Evolutionary conservation across 2,888 invertebrate genomes (phyloP), one percentile per base, ranked within the genome.

Genomic region (Platerodrilus igneus): DNA sequence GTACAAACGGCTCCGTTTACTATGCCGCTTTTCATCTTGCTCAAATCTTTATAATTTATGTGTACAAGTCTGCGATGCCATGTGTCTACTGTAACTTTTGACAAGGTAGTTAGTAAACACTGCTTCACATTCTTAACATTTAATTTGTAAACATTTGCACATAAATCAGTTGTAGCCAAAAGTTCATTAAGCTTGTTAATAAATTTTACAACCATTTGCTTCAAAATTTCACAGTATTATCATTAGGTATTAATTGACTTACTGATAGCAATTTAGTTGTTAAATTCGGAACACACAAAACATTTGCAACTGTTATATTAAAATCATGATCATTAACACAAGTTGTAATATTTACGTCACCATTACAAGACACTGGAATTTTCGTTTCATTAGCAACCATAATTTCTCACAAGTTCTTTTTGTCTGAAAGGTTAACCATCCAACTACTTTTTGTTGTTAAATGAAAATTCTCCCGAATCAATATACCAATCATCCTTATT

Each of bases 381-480:
- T 31, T 39, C 5, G 11, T 13, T 4, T 22, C 26, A 27, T 41
- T 34, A 10, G 38, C 41, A n/a, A 29, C 30, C 9, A 23, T 29
- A 9, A 45, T 41, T 23, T 41, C 37, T 19, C 25, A 23, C 10
- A 32, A 11, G 4, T 26, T 14, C 4, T 10, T 7, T 16, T 29
- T 10, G 2, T 8, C 3, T 10, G 14, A 14, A 3, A 18, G 17
- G 18, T 45, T 25, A 17, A 14, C 14, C 15, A 41, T 8, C 33
- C 33, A 31, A 22, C 38, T 26, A 9, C 18, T 9, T 21, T 29
- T 29, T 14, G 43, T 33, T n/a, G 51, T 52, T 15, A 51, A 29
- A 43, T 55, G 52, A 3, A 23, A 27, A 42, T 49, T 51, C 47
- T 9, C 49, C 50, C 8, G 46, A 50, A 34, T 53, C 50, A 21